phyloP scores from a whole-genome alignment of 2,888 invertebrate genomes.

The Chaitophorus viminalis region DNA sequence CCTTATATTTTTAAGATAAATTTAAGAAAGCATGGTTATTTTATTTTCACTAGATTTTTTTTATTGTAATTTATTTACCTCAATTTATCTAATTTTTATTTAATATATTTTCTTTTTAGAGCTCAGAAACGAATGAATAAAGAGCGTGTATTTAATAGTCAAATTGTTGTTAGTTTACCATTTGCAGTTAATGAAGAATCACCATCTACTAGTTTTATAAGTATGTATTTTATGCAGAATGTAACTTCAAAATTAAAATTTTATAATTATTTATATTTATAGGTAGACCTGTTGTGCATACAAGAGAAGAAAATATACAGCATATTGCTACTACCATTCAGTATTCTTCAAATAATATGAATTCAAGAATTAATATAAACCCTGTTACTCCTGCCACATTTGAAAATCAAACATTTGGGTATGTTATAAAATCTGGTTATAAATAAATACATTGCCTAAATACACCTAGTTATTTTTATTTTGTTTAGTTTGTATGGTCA shows the following conservation, averaged over 20 bases:
- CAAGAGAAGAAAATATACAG: slow-evolving; percentile 57
- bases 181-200: slow-evolving; percentile 63
- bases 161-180: slow-evolving; percentile 72
- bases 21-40: slow-evolving; percentile 33
- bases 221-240: slow-evolving; percentile 64
- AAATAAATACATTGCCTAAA: not conserved
- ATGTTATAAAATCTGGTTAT: not conserved
- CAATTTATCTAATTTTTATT: not conserved
- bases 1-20: not conserved
- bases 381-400: slow-evolving; percentile 44
- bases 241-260: not conserved
- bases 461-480: not conserved
- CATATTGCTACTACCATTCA: slow-evolving; percentile 57
- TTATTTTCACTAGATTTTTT: not conserved
- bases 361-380: slow-evolving; percentile 52
- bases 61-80: not conserved
- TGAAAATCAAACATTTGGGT: slow-evolving; percentile 55
- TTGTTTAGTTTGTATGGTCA: slow-evolving; percentile 53
- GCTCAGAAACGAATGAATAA: slow-evolving; percentile 87
- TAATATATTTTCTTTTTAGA: slow-evolving; percentile 69
- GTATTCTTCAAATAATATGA: slow-evolving; percentile 59
- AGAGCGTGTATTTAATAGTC: slow-evolving; percentile 82
- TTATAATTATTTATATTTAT: slow-evolving; percentile 6
- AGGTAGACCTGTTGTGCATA: slow-evolving; percentile 49
- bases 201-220: slow-evolving; percentile 49